Evolutionary conservation across 1,140 invertebrate species (phyloP).

Genomic region (Drosophila pectinifera): DNA sequence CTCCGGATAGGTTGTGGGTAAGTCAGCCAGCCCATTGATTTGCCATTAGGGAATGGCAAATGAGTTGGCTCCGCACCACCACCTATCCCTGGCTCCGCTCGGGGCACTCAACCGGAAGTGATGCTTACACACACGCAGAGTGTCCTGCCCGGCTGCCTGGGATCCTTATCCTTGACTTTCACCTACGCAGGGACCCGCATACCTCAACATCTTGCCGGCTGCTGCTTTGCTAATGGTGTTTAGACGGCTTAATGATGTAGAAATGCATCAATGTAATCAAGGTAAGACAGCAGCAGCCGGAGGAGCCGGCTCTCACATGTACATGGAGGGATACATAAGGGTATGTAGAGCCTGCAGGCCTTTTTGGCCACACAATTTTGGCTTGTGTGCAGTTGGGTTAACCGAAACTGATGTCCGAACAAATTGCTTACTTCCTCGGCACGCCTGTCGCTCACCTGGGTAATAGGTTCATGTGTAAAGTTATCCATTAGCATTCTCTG

Average conservation of each 20-base stretch:
- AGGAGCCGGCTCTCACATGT: not conserved
- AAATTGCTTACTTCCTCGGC: constrained; percentile 69
- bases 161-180: constrained; percentile 47
- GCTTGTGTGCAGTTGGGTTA: constrained; percentile 48
- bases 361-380: constrained; percentile 20
- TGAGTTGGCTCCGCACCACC: constrained; percentile 52
- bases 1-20: constrained; percentile 22
- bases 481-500: constrained; percentile 52
- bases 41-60: constrained; percentile 70
- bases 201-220: constrained; percentile 53
- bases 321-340: not conserved
- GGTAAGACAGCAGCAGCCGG: constrained; percentile 47
- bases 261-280: constrained; percentile 80
- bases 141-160: constrained; percentile 7
- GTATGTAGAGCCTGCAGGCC: not conserved
- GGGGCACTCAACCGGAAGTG: constrained; percentile 71
- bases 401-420: constrained; percentile 37
- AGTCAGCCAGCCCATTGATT: constrained; percentile 65
- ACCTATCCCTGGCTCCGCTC: constrained; percentile 38
- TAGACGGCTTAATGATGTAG: constrained; percentile 78
- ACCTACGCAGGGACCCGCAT: constrained; percentile 13
- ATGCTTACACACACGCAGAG: constrained; percentile 54
- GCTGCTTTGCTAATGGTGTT: constrained; percentile 67
- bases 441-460: not conserved
- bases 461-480: constrained; percentile 19